Evolutionary conservation across 23 tunicate genomes (phyloP), one percentile per base, ranked within the genome.

Genomic region (Ascidia mentula): DNA sequence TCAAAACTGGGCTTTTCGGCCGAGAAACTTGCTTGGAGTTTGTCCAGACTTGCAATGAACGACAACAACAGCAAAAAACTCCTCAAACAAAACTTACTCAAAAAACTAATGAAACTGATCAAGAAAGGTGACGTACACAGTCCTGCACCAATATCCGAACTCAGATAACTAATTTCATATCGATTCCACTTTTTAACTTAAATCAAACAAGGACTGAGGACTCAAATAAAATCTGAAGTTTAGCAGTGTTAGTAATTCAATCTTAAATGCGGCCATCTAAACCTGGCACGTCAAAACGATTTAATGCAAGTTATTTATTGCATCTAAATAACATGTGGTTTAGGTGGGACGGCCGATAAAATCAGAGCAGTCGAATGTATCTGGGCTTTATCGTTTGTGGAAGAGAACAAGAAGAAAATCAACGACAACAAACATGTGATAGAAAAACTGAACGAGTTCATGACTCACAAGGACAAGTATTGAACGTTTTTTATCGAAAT

Each of bases 351-450:
- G 2, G 65, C 22, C 4, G 65, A 53, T 20, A 26, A 53, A 53
- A 53, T 28, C 13, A 53, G 22, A 53, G 65, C 65, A 53, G 65
- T 53, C 28, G 24, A 53, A 3, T 53, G 65, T 28, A 53, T 53
- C 65, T 53, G 65, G 65, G 65, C 65, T 53, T 53, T 53, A 28
- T 53, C 65, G 24, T 53, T 53, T 53, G 65, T 53, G 4, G 13
- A 53, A 53, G 65, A 53, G 13, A 53, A 53, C 65, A 53, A 53
- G 28, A 28, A 3, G 65, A 9, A 53, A 53, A 53, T 53, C 7
- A 53, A 9, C 12, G 13, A 53, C 65, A 28, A 53, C 22, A 28
- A 6, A 5, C 4, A 53, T 5, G 65, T 53, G 7, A 53, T 53
- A 6, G 65, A 53, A 28, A 53, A 53, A 53, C 65, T 53, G 22